Evolutionary conservation across 2,888 invertebrate species (phyloP).

Genomic region (Orthonevra nobilis): DNA sequence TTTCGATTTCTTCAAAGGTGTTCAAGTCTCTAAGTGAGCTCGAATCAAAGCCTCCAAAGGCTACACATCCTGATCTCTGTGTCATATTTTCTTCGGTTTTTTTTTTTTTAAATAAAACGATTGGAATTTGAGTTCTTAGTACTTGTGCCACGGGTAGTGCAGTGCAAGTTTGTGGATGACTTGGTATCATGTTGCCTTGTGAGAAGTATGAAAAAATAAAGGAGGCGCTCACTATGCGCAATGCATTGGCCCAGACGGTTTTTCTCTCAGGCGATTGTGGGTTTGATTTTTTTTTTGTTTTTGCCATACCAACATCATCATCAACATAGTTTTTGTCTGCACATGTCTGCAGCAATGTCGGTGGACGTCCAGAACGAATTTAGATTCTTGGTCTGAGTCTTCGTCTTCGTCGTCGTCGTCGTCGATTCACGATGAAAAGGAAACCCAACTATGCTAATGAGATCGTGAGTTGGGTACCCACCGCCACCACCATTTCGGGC

Average conservation of each 20-base stretch:
- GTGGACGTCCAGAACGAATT: conserved; percentile 7
- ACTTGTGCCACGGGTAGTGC: conserved; percentile 14
- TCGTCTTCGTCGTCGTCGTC: neutral
- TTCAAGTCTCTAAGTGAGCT: too few species aligned
- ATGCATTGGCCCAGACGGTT: conserved; percentile 24
- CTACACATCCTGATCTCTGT: too few species aligned
- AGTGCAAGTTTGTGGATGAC: neutral
- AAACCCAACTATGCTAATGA: conserved; percentile 72
- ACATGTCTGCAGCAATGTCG: conserved; percentile 22
- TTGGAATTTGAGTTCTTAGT: conserved; percentile 32
- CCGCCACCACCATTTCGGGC: conserved; percentile 2
- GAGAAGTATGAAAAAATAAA: conserved; percentile 1
- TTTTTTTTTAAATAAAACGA: too few species aligned
- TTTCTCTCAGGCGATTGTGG: conserved; percentile 13
- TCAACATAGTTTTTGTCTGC: conserved; percentile 40
- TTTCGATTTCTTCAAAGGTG: too few species aligned
- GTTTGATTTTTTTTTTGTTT: neutral
- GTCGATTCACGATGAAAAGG: conserved; percentile 56
- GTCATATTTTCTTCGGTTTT: neutral
- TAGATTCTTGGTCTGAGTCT: conserved; percentile 10
- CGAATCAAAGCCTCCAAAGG: too few species aligned
- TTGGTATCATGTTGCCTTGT: conserved; percentile 36
- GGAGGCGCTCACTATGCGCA: conserved; percentile 19
- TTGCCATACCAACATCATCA: conserved; percentile 22
- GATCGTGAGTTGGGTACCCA: conserved; percentile 70